phyloP scores from a whole-genome alignment of 2,113 vertebrate species.

The Cepphus grylle region DNA sequence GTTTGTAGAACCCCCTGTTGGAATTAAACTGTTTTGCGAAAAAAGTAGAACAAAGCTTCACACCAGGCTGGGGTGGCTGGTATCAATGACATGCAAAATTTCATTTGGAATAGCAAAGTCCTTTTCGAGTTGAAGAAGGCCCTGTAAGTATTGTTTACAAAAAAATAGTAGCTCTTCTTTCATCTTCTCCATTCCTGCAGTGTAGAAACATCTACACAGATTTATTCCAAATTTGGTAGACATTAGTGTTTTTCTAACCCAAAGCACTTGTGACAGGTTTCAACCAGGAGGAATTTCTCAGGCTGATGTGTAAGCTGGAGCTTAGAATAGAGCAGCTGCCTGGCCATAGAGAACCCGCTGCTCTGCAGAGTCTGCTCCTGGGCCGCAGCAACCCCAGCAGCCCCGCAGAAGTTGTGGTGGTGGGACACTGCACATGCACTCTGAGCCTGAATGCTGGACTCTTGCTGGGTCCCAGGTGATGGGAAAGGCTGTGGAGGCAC shows the following conservation, averaged over 20 bases:
- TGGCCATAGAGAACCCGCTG: accelerated
- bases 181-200: not conserved
- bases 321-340: not conserved
- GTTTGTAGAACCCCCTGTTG: not conserved
- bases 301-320: not conserved
- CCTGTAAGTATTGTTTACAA: not conserved
- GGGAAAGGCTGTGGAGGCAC: not conserved
- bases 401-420: not conserved
- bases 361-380: not conserved
- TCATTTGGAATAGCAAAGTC: not conserved
- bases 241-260: not conserved
- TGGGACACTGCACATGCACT: not conserved
- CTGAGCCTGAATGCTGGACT: not conserved
- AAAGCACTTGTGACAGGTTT: not conserved
- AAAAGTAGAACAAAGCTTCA: not conserved
- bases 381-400: not conserved
- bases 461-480: not conserved
- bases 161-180: not conserved
- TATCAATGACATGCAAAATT: not conserved
- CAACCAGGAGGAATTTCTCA: not conserved
- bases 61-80: not conserved
- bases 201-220: not conserved
- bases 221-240: slow-evolving; percentile 42
- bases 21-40: not conserved
- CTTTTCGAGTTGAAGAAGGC: not conserved